Conservation (phyloP, 2,888 invertebrate genomes). For the Cynaeus angustus region DNA sequence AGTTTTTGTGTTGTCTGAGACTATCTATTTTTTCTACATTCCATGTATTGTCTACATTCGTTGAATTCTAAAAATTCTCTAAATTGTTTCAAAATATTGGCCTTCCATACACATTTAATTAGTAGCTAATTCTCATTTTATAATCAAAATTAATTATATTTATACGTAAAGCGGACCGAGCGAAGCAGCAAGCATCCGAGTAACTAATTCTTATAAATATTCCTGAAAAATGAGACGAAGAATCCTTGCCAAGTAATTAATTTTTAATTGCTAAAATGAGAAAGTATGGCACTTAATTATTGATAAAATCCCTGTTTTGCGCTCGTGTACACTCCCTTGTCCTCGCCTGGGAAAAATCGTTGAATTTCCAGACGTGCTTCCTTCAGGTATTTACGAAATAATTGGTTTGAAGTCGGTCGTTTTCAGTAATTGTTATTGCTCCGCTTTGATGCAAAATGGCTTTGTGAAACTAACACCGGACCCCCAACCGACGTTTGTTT, state of each 20-base stretch:
- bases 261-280: conserved; percentile 39
- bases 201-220: background rate
- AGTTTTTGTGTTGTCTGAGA: too few relatives aligned
- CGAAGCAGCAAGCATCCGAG: too few relatives aligned
- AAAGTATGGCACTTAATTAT: conserved; percentile 36
- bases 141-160: too few relatives aligned
- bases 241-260: conserved; percentile 22
- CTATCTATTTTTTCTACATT: too few relatives aligned
- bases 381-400: conserved; percentile 34
- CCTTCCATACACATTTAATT: too few relatives aligned
- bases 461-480: conserved; percentile 22
- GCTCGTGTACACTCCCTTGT: conserved; percentile 1
- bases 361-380: conserved; percentile 3
- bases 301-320: conserved; percentile 36
- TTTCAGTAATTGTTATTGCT: conserved; percentile 33
- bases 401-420: conserved; percentile 35
- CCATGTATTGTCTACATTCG: too few relatives aligned
- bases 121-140: too few relatives aligned
- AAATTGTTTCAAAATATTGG: too few relatives aligned
- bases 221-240: background rate
- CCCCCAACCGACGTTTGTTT: conserved; percentile 14
- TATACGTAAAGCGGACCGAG: too few relatives aligned
- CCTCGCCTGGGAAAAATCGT: conserved; percentile 9
- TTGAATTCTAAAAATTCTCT: too few relatives aligned
- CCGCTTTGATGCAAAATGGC: conserved; percentile 35